A percentile compares a stretch with the other conserved stretches of the same genome.
Evolutionary conservation across 2,888 invertebrate species (phyloP).

Genomic region (Neelides folsomi): DNA sequence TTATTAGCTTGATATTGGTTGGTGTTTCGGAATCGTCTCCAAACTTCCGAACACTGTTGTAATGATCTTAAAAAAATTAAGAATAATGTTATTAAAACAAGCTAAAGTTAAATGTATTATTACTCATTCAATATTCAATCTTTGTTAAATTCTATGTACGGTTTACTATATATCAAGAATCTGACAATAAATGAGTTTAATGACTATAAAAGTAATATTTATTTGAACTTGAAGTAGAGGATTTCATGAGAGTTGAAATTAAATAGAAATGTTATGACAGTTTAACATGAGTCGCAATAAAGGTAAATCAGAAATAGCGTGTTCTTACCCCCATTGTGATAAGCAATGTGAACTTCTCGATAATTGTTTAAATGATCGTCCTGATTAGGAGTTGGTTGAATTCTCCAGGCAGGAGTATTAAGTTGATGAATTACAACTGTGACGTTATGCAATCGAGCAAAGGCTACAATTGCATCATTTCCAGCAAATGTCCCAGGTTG

Average conservation of each 20-base stretch:
- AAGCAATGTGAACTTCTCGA: constrained; percentile 40
- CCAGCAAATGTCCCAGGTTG: constrained; percentile 43
- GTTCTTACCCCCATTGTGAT: constrained; percentile 37
- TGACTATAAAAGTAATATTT: not conserved
- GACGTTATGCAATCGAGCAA: constrained; percentile 39
- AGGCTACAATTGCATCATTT: constrained; percentile 44
- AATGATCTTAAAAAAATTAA: constrained; percentile 37
- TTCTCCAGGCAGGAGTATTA: constrained; percentile 29
- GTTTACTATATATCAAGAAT: constrained; percentile 6
- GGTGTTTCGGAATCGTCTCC: constrained; percentile 30
- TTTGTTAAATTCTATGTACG: no score
- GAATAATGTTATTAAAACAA: no score
- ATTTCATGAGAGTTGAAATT: not conserved
- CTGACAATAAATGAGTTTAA: not conserved
- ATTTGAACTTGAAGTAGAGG: not conserved
- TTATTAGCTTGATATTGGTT: constrained; percentile 21
- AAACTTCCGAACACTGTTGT: constrained; percentile 38
- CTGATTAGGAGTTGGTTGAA: constrained; percentile 27
- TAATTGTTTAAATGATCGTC: constrained; percentile 15
- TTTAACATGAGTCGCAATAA: no score
- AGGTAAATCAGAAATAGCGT: no score
- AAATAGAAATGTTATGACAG: no score
- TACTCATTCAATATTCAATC: no score
- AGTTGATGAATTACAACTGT: constrained; percentile 40
- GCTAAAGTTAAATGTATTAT: no score